Base-by-base conservation (phyloP, 2,113 vertebrate species). In the Neoarius graeffei region DNA sequence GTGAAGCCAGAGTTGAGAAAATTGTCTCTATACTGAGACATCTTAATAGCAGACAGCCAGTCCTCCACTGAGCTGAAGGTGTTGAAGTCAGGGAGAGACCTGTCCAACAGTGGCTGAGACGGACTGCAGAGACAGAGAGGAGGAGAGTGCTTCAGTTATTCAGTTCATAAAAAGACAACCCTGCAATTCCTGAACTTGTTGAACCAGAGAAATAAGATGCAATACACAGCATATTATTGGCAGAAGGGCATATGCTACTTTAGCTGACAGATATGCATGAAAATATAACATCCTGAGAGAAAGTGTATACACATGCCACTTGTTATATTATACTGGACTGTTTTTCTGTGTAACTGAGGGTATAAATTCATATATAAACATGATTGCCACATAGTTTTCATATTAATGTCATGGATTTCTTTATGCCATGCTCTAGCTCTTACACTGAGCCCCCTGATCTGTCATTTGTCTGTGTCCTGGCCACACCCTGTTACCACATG, bases 51-150 rank as follows among this genome's bases (percentile, higher is more conserved):
- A 3, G 94, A 95, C 91, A 99, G 96, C 98, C 98, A 99, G 93
- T 99, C 98, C 7, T 99, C 98, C 87, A 99, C 98, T 89, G 98
- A 98, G 95, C 97, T 99, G 94, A 99, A 99, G 93, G 97, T 97
- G 94, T 96, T 99, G 95, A 99, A 98, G 94, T 99, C 98, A 48
- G 98, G 98, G 93, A 99, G 96, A 92, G 98, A 99, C 93, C 97
- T 96, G 93, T 99, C 98, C 77, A 99, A 95, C 93, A 99, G 96
- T 91, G 97, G 98, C 96, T 99, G 98, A 92, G 98, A 99, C 95
- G 98, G 97, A 97, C 98, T 99, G 95, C 9, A 86, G 35, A 35
- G 64, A 88, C 30, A 62, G 48, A 81, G 15, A 57, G 62, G 81
- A 56, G 56, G 62, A 67, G 42, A 48, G 84, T 85, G 57, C 52